Conservation (phyloP, 1,140 invertebrate species). For the Andrena cerasifolii region DNA sequence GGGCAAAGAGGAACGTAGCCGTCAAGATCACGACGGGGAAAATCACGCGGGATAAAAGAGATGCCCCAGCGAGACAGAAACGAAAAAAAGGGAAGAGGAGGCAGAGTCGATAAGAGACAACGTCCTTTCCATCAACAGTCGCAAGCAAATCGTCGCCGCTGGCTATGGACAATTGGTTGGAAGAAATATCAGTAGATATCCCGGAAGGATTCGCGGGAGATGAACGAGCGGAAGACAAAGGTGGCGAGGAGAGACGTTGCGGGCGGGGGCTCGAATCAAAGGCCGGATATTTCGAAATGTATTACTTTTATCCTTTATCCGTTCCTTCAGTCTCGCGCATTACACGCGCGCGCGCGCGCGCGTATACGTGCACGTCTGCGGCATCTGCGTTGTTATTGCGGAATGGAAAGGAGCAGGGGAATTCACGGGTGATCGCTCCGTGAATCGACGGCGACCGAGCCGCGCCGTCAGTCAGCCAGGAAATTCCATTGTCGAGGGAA, state of each 20-base stretch:
- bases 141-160: slow-evolving; percentile 15
- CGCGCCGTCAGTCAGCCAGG: slow-evolving; percentile 63
- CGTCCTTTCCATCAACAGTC: slow-evolving; percentile 25
- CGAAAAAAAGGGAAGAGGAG: background rate
- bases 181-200: slow-evolving; percentile 30
- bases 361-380: background rate
- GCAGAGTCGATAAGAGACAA: background rate
- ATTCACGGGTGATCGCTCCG: slow-evolving; percentile 68
- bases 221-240: background rate
- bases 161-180: slow-evolving; percentile 26
- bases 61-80: background rate
- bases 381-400: slow-evolving; percentile 62
- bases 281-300: slow-evolving; percentile 57
- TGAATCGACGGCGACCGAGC: slow-evolving; percentile 44
- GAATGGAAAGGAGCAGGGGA: slow-evolving; percentile 67
- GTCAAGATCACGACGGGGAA: slow-evolving; percentile 4
- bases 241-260: background rate
- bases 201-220: background rate
- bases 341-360: background rate
- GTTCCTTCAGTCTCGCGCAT: slow-evolving; percentile 35
- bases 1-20: background rate
- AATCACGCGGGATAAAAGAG: background rate
- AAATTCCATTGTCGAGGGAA: slow-evolving; percentile 60
- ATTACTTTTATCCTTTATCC: slow-evolving; percentile 60
- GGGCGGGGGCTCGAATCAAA: slow-evolving; percentile 45